These are phyloP conservation scores for Pocillopora meandrina DNA, from an alignment of 92 coral and sea anemone genomes.

Conservation along the genomic window DNA sequence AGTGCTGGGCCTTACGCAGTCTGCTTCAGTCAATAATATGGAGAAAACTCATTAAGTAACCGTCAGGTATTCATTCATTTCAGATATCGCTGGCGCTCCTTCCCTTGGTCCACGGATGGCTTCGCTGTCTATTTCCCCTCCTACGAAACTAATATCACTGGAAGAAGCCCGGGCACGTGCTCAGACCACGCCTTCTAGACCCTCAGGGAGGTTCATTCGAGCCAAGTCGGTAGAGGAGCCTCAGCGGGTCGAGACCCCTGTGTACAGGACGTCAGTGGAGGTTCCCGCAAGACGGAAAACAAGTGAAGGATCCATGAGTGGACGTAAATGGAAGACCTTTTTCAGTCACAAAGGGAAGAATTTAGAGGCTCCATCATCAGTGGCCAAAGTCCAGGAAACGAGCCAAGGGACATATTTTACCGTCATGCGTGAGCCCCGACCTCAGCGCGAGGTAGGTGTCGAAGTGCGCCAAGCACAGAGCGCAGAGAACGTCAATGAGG, in stretches of 20 bases:
- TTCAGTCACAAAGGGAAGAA: conserved; percentile 56
- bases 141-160: conserved; percentile 88
- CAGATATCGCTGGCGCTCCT: conserved; percentile 39
- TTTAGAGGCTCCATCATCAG: conserved; percentile 49
- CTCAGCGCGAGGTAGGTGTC: conserved; percentile 25
- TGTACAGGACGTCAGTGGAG: conserved; percentile 23
- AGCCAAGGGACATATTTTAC: conserved; percentile 58
- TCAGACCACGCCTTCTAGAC: conserved; percentile 61
- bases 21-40: neutral
- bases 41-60: neutral
- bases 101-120: conserved; percentile 80
- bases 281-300: conserved; percentile 56
- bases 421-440: conserved; percentile 53
- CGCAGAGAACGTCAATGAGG: conserved; percentile 51
- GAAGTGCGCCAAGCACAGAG: conserved; percentile 61
- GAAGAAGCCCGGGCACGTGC: conserved; percentile 98
- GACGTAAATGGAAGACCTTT: conserved; percentile 61
- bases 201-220: conserved; percentile 20
- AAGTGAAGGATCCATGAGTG: conserved; percentile 44
- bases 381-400: conserved; percentile 64
- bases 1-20: too few species aligned
- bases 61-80: neutral
- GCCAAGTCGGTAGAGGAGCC: conserved; percentile 40
- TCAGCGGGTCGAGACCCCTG: conserved; percentile 51
- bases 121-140: conserved; percentile 93